Evolutionary conservation across 2,113 vertebrate species (phyloP).

Genomic region (Lutjanus erythropterus): DNA sequence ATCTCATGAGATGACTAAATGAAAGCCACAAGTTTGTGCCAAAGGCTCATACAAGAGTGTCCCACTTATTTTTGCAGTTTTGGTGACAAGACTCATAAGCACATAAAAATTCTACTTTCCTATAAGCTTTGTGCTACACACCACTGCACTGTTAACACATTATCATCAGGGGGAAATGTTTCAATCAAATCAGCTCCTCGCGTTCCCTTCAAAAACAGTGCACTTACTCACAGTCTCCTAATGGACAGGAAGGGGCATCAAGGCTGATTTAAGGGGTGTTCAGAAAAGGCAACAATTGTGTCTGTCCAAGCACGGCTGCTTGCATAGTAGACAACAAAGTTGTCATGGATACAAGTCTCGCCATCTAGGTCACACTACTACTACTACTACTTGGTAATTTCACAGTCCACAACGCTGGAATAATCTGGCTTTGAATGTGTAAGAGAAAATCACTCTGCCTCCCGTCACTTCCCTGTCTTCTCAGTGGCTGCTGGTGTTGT

Average conservation of each 20-base stretch:
- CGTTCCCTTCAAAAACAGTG: background rate
- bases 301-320: background rate
- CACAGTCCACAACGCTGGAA: conserved; percentile 36
- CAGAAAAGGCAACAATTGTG: conserved; percentile 9
- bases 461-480: background rate
- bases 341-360: conserved; percentile 50
- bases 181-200: background rate
- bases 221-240: background rate
- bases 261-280: background rate
- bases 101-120: background rate
- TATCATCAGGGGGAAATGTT: background rate
- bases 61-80: background rate
- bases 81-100: background rate
- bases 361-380: conserved; percentile 51
- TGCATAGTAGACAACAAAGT: conserved; percentile 29
- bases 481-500: conserved; percentile 5
- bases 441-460: conserved; percentile 30
- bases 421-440: conserved; percentile 47
- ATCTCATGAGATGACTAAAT: background rate
- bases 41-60: background rate
- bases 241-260: background rate
- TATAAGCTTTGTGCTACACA: background rate
- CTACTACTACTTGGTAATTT: conserved; percentile 54
- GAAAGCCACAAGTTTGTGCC: background rate
- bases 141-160: background rate